Percentiles rank a stretch among this genome's conserved stretches.
Conservation (phyloP, 2,888 invertebrate genomes). For the Diabrotica balteata region DNA sequence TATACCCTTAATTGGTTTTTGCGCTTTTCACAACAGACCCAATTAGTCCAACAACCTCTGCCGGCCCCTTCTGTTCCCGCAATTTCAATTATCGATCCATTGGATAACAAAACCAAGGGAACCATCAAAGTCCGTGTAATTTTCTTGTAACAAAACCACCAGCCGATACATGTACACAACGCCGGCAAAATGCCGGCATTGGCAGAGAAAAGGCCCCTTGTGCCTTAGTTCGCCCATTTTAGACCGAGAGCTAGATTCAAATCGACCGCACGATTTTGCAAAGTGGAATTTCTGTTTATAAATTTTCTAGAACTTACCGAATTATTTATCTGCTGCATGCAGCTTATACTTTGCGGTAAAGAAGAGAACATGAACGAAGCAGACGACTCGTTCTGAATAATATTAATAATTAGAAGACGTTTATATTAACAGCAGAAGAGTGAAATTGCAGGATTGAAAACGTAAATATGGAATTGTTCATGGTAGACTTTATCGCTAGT, state of each 20-base stretch:
- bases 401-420: no score
- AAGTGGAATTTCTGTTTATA: not conserved
- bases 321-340: not conserved
- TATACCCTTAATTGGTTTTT: constrained; percentile 7
- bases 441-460: no score
- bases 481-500: no score
- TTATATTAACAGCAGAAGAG: no score
- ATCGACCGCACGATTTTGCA: not conserved
- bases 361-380: no score
- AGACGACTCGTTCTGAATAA: no score
- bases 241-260: not conserved
- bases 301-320: not conserved
- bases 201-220: constrained; percentile 3
- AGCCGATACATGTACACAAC: constrained; percentile 16
- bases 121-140: constrained; percentile 22
- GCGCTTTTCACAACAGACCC: constrained; percentile 12
- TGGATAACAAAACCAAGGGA: constrained; percentile 14
- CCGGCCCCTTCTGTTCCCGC: constrained; percentile 8
- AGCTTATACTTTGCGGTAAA: no score
- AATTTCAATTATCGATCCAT: constrained; percentile 27
- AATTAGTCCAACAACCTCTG: constrained; percentile 18
- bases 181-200: constrained; percentile 9
- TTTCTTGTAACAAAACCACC: constrained; percentile 26
- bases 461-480: no score
- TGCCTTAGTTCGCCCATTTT: constrained; percentile 1